Evolutionary conservation across 2,113 vertebrate species (phyloP), one percentile per base, ranked within the genome.

Genomic region (Rhinogobius similis): DNA sequence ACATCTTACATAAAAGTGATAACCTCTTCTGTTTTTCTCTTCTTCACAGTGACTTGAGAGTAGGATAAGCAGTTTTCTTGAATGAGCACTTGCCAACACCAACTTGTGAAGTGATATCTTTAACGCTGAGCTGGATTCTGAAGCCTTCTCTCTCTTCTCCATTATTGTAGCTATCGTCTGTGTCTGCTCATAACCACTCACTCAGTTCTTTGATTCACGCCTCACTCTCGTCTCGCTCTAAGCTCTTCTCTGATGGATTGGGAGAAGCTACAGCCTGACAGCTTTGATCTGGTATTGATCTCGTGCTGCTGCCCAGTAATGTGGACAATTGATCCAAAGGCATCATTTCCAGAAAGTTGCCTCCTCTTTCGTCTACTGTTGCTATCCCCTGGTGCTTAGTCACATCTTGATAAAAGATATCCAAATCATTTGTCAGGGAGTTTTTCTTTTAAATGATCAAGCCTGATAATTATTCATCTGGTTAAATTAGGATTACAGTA

Each of bases 251-350:
- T 88, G 82, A 88, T 88, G 59, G 84, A 89, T 82, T 65, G 70
- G 69, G 70, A 73, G 81, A 81, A 79, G 67, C 65, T 5, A 72
- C 39, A 82, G 77, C 62, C 79, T 82, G 88, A 85, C 86, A 88
- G 81, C 87, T 89, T 90, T 90, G 88, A 92, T 90, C 87, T 89
- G 81, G 39, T 88, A 92, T 92, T 70, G 91, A 93, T 92, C 52
- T 65, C 77, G 87, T 23, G 24, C 75, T 44, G 77, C 83, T 81
- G 80, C 68, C 77, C 78, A 70, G 83, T 92, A 91, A 85, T 85
- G 74, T 72, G 50, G 39, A 82, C 85, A 79, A 90, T 88, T 77
- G 77, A 86, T 85, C 72, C 78, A 76, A 76, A 71, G 75, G 64
- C 70, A 62, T 71, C 68, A 72, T 23, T 73, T 68, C 43, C 32